Conservation (phyloP, 2,113 vertebrate species). For the Todiramphus saurophagus region DNA sequence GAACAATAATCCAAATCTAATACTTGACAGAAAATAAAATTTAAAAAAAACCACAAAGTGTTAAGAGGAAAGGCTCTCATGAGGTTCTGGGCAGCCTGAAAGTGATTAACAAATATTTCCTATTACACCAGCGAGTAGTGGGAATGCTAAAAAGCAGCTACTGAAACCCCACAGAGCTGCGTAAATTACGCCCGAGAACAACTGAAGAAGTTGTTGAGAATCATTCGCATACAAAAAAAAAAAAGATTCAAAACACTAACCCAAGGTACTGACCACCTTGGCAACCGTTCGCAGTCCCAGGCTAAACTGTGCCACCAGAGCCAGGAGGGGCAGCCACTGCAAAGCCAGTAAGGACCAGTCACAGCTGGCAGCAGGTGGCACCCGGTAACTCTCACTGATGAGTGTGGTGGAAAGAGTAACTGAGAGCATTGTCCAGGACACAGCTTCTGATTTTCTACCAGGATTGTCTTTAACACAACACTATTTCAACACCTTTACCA, state of each 20-base stretch:
- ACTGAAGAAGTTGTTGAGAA: background rate
- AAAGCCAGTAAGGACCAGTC: background rate
- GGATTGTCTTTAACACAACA: background rate
- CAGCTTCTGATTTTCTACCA: background rate
- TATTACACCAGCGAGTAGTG: background rate
- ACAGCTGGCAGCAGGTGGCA: background rate
- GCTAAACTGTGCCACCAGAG: background rate
- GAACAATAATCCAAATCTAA: background rate
- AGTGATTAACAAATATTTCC: constrained; percentile 3
- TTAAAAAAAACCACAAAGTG: background rate
- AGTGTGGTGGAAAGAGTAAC: background rate
- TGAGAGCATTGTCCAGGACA: background rate
- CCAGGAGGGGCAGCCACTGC: background rate
- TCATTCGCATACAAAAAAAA: background rate
- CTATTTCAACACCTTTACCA: background rate
- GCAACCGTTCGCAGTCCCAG: background rate
- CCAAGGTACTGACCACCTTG: fast-evolving
- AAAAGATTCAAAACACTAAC: background rate
- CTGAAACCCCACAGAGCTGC: background rate
- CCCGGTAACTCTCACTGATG: fast-evolving
- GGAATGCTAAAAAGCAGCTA: constrained; percentile 1
- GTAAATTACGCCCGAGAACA: background rate
- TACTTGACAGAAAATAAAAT: background rate
- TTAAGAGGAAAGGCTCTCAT: background rate
- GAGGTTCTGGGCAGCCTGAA: background rate